phyloP scores from a whole-genome alignment of 2,888 invertebrate species.

The Chloroclystis v-ata region DNA sequence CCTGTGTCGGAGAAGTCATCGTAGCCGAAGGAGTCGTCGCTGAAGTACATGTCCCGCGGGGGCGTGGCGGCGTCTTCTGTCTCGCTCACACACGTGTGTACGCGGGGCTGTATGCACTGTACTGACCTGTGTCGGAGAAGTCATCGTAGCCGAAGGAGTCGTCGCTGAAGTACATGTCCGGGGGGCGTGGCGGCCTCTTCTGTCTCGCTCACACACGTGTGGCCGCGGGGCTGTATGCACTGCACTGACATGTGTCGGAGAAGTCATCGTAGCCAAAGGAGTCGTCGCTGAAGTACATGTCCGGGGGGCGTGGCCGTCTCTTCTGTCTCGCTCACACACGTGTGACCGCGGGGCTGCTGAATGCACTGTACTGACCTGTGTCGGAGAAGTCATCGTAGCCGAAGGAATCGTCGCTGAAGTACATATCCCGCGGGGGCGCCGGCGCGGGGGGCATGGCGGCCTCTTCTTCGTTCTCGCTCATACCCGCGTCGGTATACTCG shows the following conservation, averaged over 20 bases:
- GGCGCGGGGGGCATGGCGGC: constrained; percentile 44
- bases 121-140: constrained; percentile 62
- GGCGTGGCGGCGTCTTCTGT: no score
- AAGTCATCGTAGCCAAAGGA: no score
- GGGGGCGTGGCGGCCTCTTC: no score
- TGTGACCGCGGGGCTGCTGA: no score
- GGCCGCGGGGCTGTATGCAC: no score
- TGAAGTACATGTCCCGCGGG: constrained; percentile 57
- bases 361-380: constrained; percentile 51
- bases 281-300: constrained; percentile 62
- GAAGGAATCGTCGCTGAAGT: constrained; percentile 64
- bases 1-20: constrained; percentile 69
- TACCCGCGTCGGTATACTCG: constrained; percentile 60
- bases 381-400: constrained; percentile 69
- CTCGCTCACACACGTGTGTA: no score
- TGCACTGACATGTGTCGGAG: no score
- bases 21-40: constrained; percentile 66
- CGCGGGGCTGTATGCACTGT: no score
- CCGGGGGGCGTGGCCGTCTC: no score
- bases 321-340: no score
- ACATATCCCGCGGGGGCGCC: constrained; percentile 40
- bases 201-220: no score
- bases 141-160: constrained; percentile 69
- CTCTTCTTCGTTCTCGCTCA: constrained; percentile 45
- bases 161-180: no score